These are phyloP conservation scores for Phoebastria nigripes DNA, from an alignment of 2,797 vertebrate species.

Conservation along the genomic window DNA sequence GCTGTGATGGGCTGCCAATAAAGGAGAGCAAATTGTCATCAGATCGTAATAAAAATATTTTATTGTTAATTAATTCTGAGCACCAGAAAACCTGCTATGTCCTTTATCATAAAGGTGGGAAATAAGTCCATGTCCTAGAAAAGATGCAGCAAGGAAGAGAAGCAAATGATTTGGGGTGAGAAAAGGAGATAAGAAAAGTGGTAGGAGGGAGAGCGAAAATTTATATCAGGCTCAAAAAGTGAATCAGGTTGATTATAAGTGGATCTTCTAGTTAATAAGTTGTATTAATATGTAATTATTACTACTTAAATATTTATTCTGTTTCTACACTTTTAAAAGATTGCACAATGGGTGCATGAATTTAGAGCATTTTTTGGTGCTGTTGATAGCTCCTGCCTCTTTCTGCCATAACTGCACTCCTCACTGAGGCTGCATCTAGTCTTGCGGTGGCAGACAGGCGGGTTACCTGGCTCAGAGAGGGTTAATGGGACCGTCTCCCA, in stretches of 20 bases:
- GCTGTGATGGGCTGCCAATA: not conserved
- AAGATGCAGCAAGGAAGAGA: not conserved
- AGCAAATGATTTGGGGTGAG: not conserved
- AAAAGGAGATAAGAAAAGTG: not conserved
- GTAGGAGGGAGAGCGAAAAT: not conserved
- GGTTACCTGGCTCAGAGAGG: not conserved
- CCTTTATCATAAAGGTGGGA: not conserved
- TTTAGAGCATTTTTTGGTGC: not conserved
- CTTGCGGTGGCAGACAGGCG: not conserved
- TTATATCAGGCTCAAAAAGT: not conserved
- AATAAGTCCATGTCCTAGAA: slow-evolving; percentile 2
- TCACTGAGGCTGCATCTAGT: not conserved
- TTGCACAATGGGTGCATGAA: not conserved
- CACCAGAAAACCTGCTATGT: not conserved
- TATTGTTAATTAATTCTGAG: slow-evolving; percentile 51
- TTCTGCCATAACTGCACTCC: not conserved
- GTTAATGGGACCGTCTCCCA: not conserved
- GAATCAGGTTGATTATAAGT: not conserved
- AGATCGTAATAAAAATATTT: not conserved
- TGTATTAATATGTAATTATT: not conserved
- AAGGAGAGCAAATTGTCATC: slow-evolving; percentile 6
- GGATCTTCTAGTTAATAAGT: not conserved
- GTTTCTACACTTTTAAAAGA: not conserved
- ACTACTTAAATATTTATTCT: not conserved
- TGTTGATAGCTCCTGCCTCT: not conserved